Evolutionary conservation across 2,888 invertebrate genomes (phyloP), one percentile per base, ranked within the genome.

Genomic region (Brachynemurus nebulosus): DNA sequence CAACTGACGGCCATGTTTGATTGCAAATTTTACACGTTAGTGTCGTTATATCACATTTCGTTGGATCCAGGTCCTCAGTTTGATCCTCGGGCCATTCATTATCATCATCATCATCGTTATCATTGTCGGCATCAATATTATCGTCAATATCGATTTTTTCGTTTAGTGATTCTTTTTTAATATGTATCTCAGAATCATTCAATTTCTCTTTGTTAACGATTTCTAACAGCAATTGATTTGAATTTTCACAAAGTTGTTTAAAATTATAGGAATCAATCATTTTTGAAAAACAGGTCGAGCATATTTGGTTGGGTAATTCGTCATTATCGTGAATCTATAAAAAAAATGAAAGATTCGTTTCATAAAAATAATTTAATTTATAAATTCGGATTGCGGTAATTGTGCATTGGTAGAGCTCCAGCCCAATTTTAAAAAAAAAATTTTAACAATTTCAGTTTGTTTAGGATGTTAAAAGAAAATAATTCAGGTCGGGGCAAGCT

Each of bases 161-260:
- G n/a, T 30, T 30, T 3, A 30, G 11, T 30, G 14, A 30, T 11
- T 30, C 30, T 8, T 30, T 5, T 30, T 30, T 30, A 5, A 30
- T 14, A 7, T 30, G 7, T 5, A 30, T 12, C n/a, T 30, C 30
- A 27, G 27, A 27, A 23, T 30, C 30, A 12, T 30, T 30, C n/a
- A 6, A 12, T 12, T 30, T 14, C n/a, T 8, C 14, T 30, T 30
- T 14, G n/a, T 30, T 14, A 30, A n/a, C n/a, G 14, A 30, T 30
- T 34, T 42, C 12, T 19, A 23, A 16, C 9, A 45, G 30, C n/a
- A 33, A 20, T 8, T 37, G 23, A 42, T 45, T 38, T 30, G 45
- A 45, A 19, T 42, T 45, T 27, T 45, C 45, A 45, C 45, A 45
- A 14, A 41, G 30, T 27, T 45, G 36, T 42, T 45, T 45, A 20